These are phyloP conservation scores for Daubentonia madagascariensis DNA, from an alignment of 2,113 vertebrate species.

Conservation along the genomic window DNA sequence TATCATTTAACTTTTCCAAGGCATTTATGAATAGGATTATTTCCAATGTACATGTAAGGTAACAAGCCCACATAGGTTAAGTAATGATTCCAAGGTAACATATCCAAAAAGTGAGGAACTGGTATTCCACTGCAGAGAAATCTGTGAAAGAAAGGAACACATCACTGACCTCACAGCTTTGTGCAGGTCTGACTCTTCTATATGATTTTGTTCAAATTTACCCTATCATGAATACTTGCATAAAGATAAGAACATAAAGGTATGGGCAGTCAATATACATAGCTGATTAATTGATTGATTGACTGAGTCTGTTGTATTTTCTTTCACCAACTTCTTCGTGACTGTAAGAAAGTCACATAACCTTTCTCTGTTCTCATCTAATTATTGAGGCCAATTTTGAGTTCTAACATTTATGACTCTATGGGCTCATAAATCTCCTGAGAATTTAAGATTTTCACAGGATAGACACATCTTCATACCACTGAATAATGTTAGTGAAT, in stretches of 20 bases:
- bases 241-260: background rate
- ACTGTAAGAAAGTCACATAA: background rate
- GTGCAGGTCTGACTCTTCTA: background rate
- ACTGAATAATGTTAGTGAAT: constrained; percentile 57
- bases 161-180: background rate
- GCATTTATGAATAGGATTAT: background rate
- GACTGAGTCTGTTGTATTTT: background rate
- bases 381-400: background rate
- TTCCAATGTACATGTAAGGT: background rate
- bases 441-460: constrained; percentile 1
- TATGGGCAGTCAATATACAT: background rate
- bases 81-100: background rate
- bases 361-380: background rate
- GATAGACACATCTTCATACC: background rate
- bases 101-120: background rate
- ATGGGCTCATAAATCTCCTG: background rate
- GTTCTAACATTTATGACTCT: background rate
- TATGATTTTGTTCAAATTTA: background rate
- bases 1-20: background rate
- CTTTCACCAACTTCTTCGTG: background rate
- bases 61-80: background rate
- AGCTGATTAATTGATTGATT: background rate
- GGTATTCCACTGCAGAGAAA: background rate
- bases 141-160: background rate
- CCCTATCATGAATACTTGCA: background rate